Evolutionary conservation across 1,140 invertebrate species (phyloP).

Genomic region (Bombus impatiens): DNA sequence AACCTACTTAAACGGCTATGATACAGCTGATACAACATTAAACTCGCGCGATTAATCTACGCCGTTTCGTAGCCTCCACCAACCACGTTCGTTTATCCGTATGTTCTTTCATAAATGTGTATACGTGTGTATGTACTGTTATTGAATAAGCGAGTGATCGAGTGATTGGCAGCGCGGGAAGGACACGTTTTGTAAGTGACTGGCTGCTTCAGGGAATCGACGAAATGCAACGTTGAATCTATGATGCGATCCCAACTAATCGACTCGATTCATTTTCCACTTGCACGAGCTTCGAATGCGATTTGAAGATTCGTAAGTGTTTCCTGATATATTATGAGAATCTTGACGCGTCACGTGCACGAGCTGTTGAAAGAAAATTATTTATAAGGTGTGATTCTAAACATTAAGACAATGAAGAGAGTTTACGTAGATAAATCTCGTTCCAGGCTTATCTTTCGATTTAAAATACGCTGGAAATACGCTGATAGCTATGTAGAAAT

Average conservation of each 20-base stretch:
- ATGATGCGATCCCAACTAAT: not conserved
- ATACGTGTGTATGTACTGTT: not conserved
- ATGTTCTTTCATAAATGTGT: not conserved
- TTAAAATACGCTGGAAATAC: no score
- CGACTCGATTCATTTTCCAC: not conserved
- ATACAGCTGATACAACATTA: slow-evolving; percentile 1
- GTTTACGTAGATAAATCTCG: no score
- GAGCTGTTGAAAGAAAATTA: no score
- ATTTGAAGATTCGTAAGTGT: not conserved
- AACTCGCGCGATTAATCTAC: not conserved
- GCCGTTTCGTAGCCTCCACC: not conserved
- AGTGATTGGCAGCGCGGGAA: not conserved
- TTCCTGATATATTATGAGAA: no score
- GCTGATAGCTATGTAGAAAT: no score
- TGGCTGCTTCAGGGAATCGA: not conserved
- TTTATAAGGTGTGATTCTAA: no score
- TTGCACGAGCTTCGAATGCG: not conserved
- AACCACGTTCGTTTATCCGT: not conserved
- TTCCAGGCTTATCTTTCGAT: no score
- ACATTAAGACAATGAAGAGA: no score
- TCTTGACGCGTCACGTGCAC: no score
- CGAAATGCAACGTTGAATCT: not conserved
- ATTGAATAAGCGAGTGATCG: not conserved
- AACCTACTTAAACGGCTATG: not conserved
- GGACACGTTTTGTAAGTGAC: not conserved